phyloP scores from a whole-genome alignment of 2,888 invertebrate species.

The Drosophila koepferae region DNA sequence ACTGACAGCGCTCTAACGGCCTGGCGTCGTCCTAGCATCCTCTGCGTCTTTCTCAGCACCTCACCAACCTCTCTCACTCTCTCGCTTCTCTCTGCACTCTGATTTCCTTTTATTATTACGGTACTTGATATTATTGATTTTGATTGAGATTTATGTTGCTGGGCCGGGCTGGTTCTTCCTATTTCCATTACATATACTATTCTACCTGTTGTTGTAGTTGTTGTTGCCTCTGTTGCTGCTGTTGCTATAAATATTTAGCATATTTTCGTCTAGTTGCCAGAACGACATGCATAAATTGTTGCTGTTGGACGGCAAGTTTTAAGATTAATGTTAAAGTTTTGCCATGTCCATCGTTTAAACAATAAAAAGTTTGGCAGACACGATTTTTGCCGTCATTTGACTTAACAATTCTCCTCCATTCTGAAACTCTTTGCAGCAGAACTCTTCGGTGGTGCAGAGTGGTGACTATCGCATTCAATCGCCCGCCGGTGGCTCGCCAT shows the following conservation, averaged over 20 bases:
- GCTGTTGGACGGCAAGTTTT: constrained; percentile 49
- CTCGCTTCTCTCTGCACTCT: constrained; percentile 47
- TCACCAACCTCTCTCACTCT: constrained; percentile 25
- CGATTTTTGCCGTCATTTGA: constrained; percentile 38
- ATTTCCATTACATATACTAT: constrained; percentile 38
- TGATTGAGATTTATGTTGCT: constrained; percentile 79
- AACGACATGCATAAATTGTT: constrained; percentile 62
- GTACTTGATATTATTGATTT: constrained; percentile 82
- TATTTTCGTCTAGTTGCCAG: constrained; percentile 56
- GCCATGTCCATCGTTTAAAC: constrained; percentile 48
- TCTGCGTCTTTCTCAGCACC: constrained; percentile 27
- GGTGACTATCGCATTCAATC: constrained; percentile 89
- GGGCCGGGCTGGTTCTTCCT: constrained; percentile 31
- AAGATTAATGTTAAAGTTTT: constrained; percentile 73
- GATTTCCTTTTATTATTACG: constrained; percentile 75
- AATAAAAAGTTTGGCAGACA: constrained; percentile 50
- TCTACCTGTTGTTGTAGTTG: constrained; percentile 40
- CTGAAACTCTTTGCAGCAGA: constrained; percentile 87
- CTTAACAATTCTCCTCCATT: constrained; percentile 25
- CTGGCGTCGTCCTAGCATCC: constrained; percentile 1
- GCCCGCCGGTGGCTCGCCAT: constrained; percentile 88
- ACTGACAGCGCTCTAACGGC: constrained; percentile 21
- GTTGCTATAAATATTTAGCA: constrained; percentile 61
- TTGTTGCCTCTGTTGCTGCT: constrained; percentile 13
- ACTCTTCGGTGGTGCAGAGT: constrained; percentile 92